These are phyloP conservation scores for Sitobion miscanthi DNA, from an alignment of 1,140 invertebrate species.

Conservation along the genomic window DNA sequence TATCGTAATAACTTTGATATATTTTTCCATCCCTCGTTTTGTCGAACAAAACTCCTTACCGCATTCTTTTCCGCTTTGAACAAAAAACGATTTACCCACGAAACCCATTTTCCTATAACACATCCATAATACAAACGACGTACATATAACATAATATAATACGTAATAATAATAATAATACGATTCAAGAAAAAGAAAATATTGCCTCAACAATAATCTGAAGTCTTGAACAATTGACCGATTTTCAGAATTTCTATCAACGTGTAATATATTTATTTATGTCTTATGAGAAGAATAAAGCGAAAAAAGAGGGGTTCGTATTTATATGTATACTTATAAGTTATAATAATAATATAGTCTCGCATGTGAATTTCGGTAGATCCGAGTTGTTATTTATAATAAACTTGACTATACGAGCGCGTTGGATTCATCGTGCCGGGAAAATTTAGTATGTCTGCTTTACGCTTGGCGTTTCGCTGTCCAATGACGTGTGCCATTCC, in stretches of 20 bases:
- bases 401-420: neutral
- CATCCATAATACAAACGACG: neutral
- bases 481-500: conserved; percentile 52
- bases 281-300: neutral
- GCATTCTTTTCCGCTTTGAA: neutral
- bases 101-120: conserved; percentile 25
- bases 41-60: neutral
- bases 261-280: neutral
- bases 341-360: conserved; percentile 3
- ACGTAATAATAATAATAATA: neutral
- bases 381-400: conserved; percentile 5
- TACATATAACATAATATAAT: conserved; percentile 5
- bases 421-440: neutral
- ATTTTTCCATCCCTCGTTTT: neutral
- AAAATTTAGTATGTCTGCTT: conserved; percentile 28
- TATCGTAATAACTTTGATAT: conserved; percentile 36
- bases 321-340: neutral
- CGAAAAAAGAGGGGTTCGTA: neutral
- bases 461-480: conserved; percentile 40
- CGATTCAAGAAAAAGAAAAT: neutral
- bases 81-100: neutral
- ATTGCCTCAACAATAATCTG: neutral
- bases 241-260: conserved; percentile 12
- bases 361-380: neutral
- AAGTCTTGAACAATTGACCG: neutral